Base-by-base conservation (phyloP, 2,888 invertebrate species). In the Allygus modestus region DNA sequence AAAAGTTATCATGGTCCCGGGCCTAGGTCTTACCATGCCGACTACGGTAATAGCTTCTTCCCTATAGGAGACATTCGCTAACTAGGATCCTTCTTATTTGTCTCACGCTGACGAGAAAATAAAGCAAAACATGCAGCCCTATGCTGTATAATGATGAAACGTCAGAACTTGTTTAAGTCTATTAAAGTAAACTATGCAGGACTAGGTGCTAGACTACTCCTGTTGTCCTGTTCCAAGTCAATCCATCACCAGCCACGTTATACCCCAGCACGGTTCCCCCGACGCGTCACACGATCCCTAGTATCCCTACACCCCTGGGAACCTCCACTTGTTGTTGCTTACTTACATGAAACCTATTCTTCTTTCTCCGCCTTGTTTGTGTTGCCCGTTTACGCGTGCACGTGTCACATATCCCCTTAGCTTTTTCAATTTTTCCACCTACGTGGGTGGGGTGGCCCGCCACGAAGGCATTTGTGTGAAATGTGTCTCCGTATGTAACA, bases 381-480 rank as follows among this genome's bases (percentile, higher is more conserved):
- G 65, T 65, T 65, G 5, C 23, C 65, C 65, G 28, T 65, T 65
- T 65, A 28, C 65, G 28, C 11, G 28, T 23, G 12, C 65, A 65
- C 58, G 17, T 65, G 65, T 65, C 65, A 58, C 20, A 15, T 65
- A 23, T 58, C 20, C 58, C 58, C 65, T 28, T 28, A n/a, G n/a
- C 28, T 17, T 65, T 65, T 23, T 23, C 58, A 58, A 58, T 58
- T 23, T 23, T 58, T 23, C 58, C 58, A 58, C 58, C 46, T 46
- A 46, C 23, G 58, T 26, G 51, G 51, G 58, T 26, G 51, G 51
- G 2, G 51, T 51, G 5, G 46, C 2, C 58, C 20, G 58, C 20
- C 58, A 26, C 58, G 23, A 23, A 23, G 58, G 58, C 26, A 12
- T 9, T 58, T 58, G 5, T 2, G 58, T 20, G 58, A 2, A 26